Conservation (phyloP, 2,113 vertebrate species). For the Lycaon pictus region DNA sequence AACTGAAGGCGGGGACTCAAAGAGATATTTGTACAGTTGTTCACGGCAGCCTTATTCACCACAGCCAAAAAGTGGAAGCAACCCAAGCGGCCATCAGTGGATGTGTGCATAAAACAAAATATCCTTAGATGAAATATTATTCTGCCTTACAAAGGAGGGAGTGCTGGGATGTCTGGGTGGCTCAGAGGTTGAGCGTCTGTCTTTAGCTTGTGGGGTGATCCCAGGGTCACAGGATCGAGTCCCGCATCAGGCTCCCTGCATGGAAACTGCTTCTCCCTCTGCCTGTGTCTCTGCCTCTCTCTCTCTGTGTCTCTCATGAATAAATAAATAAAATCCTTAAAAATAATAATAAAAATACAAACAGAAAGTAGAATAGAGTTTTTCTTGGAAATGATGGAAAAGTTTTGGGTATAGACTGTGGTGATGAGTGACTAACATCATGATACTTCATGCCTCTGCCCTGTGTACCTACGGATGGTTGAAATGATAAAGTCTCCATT, state of each 20-base stretch:
- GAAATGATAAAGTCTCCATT: background rate
- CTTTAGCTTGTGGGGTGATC: background rate
- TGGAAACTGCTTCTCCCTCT: too few relatives aligned
- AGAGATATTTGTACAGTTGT: background rate
- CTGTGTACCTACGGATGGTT: too few relatives aligned
- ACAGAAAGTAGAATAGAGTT: background rate
- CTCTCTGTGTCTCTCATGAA: too few relatives aligned
- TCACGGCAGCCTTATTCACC: background rate
- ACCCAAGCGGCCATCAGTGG: fast-evolving
- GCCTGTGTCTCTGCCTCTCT: too few relatives aligned
- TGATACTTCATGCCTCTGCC: too few relatives aligned
- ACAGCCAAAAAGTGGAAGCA: background rate
- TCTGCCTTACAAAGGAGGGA: background rate
- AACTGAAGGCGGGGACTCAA: background rate
- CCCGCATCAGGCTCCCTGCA: background rate
- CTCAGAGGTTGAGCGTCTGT: background rate
- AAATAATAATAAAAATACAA: too few relatives aligned
- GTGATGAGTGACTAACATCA: too few relatives aligned
- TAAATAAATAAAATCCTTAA: too few relatives aligned
- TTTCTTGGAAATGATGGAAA: too few relatives aligned
- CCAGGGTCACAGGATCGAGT: background rate
- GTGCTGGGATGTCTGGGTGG: background rate
- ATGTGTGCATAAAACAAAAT: background rate
- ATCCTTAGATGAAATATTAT: too few relatives aligned
- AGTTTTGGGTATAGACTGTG: too few relatives aligned